Evolutionary conservation across 2,888 invertebrate species (phyloP).

Genomic region (Deilephila elpenor): DNA sequence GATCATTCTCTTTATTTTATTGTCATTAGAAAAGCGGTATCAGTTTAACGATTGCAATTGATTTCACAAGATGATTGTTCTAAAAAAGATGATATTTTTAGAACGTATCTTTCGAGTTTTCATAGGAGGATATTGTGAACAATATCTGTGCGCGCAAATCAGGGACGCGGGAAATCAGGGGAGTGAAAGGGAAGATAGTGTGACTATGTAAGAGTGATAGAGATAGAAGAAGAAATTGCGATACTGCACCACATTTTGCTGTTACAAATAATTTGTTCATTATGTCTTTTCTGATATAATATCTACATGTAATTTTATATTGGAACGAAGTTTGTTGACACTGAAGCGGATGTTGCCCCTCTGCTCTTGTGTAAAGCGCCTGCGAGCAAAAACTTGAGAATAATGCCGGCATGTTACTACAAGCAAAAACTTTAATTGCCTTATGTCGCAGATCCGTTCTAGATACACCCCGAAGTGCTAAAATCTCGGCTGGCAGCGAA

Average conservation of each 20-base stretch:
- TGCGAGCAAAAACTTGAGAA: constrained; percentile 9
- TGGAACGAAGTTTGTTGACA: background rate
- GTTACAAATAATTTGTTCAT: too few relatives aligned
- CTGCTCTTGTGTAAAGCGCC: background rate
- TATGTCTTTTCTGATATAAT: too few relatives aligned
- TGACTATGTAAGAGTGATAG: too few relatives aligned
- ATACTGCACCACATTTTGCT: too few relatives aligned
- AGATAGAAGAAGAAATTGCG: too few relatives aligned
- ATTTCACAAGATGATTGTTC: background rate
- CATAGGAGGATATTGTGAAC: too few relatives aligned
- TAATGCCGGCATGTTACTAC: background rate
- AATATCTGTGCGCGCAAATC: too few relatives aligned
- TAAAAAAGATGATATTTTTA: background rate
- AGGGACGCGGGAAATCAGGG: too few relatives aligned
- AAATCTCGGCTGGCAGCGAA: background rate
- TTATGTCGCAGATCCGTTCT: constrained; percentile 5
- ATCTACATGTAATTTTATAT: too few relatives aligned
- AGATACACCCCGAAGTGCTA: background rate
- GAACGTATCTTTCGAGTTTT: too few relatives aligned
- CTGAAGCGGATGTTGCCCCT: background rate
- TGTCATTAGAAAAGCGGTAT: background rate
- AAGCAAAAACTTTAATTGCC: constrained; percentile 19
- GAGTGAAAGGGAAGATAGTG: too few relatives aligned
- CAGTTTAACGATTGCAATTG: background rate
- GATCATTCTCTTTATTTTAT: background rate